Base-by-base conservation (phyloP, 2,797 vertebrate genomes). In the Euthynnus affinis region DNA sequence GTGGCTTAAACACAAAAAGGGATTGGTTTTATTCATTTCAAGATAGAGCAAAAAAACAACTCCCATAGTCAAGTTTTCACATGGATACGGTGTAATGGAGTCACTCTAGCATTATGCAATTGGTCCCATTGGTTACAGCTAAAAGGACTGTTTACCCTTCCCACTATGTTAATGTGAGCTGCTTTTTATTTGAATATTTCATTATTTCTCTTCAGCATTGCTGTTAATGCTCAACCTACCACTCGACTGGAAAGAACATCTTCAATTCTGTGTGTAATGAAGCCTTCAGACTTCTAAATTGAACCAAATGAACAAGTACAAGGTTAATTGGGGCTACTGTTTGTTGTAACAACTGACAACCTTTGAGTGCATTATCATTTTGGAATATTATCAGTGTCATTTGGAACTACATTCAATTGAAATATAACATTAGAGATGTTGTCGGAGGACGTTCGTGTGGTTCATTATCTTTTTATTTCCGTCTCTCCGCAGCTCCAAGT, bases 401-500 rank as follows among this genome's bases (percentile, higher is more conserved):
- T 57, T 69, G 25, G 44, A 61, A 53, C 27, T 64, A 34, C 32
- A 17, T 23, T 51, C 29, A 59, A 55, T 53, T 44, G 60, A 15
- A 64, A 32, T 17, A 32, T 17, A 29, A 14, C 57, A 53, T 29
- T 55, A 37, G 18, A 66, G 37, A 67, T 61, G 7, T 42, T 59
- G 60, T 44, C 40, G 12, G 17, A 59, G 64, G 18, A 75, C 1
- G 1, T 15, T 8, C 58, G 40, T 23, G 13, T 8, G 0, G n/a
- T 32, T 65, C 22, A 48, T 5, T 17, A 46, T 46, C 1, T 23
- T 46, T 6, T 55, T 27, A 3, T 3, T 49, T 44, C 23, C 51
- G 55, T 6, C 1, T 48, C 57, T 52, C 18, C 15, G 37, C 94
- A 99, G 98, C 98, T 87, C 98, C 98, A 5, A 98, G 94, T 76